These are phyloP conservation scores for Eupeodes latifasciatus DNA, from an alignment of 2,888 invertebrate genomes.

Conservation along the genomic window DNA sequence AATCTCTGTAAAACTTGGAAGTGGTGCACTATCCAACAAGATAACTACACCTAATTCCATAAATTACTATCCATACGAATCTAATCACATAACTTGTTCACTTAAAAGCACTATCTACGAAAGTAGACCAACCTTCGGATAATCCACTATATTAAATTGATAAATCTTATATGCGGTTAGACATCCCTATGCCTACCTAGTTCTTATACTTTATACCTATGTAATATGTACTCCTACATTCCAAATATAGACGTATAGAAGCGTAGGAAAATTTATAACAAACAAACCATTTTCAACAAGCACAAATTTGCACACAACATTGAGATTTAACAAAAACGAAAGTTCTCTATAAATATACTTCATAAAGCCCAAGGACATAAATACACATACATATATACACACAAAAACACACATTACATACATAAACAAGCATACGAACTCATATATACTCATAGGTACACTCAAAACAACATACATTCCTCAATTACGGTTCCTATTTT, in stretches of 20 bases:
- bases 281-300: slow-evolving; percentile 29
- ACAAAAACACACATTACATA: background rate
- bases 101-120: slow-evolving; percentile 47
- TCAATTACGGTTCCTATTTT: slow-evolving; percentile 61
- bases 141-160: slow-evolving; percentile 59
- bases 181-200: background rate
- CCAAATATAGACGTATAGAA: background rate
- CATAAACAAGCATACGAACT: background rate
- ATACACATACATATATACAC: background rate
- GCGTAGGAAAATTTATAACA: background rate
- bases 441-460: background rate
- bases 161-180: slow-evolving; percentile 42
- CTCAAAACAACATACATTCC: slow-evolving; percentile 14
- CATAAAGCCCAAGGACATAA: slow-evolving; percentile 18
- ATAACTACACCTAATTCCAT: slow-evolving; percentile 39
- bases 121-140: slow-evolving; percentile 32
- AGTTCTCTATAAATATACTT: slow-evolving; percentile 45
- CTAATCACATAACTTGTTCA: slow-evolving; percentile 59
- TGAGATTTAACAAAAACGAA: slow-evolving; percentile 60
- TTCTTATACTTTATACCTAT: too few relatives aligned
- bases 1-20: too few relatives aligned
- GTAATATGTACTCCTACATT: too few relatives aligned
- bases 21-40: slow-evolving; percentile 5
- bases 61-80: slow-evolving; percentile 45
- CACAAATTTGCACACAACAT: slow-evolving; percentile 24